A percentile compares a stretch with the other conserved stretches of the same genome.
These are phyloP conservation scores for Phaedon cochleariae DNA, from an alignment of 2,888 invertebrate genomes.

Conservation along the genomic window DNA sequence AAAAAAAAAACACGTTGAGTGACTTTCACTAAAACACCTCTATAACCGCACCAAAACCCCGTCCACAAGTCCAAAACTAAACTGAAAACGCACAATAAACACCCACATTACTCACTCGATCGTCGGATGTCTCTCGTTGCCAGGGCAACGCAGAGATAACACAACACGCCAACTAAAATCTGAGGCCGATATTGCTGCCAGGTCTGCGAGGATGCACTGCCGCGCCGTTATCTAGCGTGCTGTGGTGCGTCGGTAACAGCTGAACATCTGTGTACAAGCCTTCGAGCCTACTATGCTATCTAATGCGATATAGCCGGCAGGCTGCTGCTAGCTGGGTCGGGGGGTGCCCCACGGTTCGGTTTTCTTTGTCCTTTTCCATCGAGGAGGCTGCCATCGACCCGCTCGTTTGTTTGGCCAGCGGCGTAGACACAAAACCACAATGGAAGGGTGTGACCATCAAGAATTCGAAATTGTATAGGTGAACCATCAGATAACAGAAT, in stretches of 20 bases:
- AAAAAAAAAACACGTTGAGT: no score
- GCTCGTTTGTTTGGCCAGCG: constrained; percentile 37
- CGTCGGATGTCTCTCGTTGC: constrained; percentile 32
- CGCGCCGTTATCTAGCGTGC: constrained; percentile 36
- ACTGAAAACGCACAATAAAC: constrained; percentile 23
- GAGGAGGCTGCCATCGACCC: constrained; percentile 41
- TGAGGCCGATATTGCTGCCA: constrained; percentile 25
- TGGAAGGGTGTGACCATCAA: background rate
- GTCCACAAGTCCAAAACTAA: constrained; percentile 11
- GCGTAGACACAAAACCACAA: constrained; percentile 10
- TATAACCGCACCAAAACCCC: no score
- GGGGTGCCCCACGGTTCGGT: constrained; percentile 27
- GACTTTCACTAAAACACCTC: no score
- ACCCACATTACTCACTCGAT: constrained; percentile 20
- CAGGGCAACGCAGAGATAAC: constrained; percentile 37
- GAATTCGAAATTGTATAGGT: no score
- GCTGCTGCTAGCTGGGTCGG: constrained; percentile 25
- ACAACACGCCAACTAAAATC: constrained; percentile 28
- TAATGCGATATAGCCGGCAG: constrained; percentile 42
- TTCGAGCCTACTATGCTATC: constrained; percentile 40
- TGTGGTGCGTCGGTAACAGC: constrained; percentile 42
- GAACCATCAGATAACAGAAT: no score
- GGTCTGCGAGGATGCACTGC: constrained; percentile 17
- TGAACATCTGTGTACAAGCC: constrained; percentile 48
- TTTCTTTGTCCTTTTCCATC: constrained; percentile 44